Percentiles rank a stretch among this genome's conserved stretches.
phyloP scores from a whole-genome alignment of 1,140 invertebrate species.

The Formica selysi region DNA sequence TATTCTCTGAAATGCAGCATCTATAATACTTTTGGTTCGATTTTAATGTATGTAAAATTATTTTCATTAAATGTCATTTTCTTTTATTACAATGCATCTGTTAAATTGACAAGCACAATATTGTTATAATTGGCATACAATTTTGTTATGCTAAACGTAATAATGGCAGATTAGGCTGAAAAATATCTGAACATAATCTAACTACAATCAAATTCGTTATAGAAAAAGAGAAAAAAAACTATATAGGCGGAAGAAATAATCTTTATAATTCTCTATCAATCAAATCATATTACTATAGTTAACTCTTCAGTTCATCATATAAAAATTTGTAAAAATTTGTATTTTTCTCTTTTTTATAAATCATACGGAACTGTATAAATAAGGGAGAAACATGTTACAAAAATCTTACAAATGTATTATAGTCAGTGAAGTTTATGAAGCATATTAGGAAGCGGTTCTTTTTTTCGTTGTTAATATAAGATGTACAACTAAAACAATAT shows the following conservation, averaged over 20 bases:
- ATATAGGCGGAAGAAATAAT: slow-evolving; percentile 44
- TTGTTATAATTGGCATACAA: slow-evolving; percentile 61
- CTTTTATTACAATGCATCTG: slow-evolving; percentile 47
- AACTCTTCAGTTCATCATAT: not conserved
- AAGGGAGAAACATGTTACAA: slow-evolving; percentile 19
- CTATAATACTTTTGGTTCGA: slow-evolving; percentile 73
- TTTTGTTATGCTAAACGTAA: slow-evolving; percentile 39
- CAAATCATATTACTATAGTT: slow-evolving; percentile 6
- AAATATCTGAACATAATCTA: slow-evolving; percentile 18
- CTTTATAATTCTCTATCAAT: slow-evolving; percentile 32
- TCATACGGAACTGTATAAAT: slow-evolving; percentile 21
- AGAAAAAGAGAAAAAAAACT: slow-evolving; percentile 12
- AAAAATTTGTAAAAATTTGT: slow-evolving; percentile 33
- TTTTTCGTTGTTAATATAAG: slow-evolving; percentile 45
- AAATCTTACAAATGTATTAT: not conserved
- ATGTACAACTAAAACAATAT: slow-evolving; percentile 35
- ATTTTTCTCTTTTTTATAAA: not conserved
- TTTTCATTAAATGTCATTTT: slow-evolving; percentile 36
- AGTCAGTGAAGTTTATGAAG: slow-evolving; percentile 41
- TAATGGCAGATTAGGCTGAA: slow-evolving; percentile 35
- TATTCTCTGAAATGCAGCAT: slow-evolving; percentile 73
- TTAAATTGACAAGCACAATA: slow-evolving; percentile 42
- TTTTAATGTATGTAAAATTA: slow-evolving; percentile 56
- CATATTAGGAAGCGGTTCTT: slow-evolving; percentile 11
- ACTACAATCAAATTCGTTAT: slow-evolving; percentile 1